Conservation (phyloP, 2,888 invertebrate genomes). For the Dryocosmus kuriphilus region DNA sequence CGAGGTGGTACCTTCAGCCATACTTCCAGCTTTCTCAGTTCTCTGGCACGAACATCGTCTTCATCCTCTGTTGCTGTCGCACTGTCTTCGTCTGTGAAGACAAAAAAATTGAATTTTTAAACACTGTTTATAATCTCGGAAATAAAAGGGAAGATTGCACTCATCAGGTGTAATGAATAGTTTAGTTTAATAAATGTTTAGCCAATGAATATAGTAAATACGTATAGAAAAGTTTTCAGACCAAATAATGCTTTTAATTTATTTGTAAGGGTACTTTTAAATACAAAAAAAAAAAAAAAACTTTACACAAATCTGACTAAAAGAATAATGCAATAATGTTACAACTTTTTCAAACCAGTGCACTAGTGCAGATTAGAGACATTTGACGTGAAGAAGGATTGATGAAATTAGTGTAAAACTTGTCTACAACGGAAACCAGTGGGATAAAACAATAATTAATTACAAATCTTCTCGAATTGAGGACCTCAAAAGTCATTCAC, state of each 20-base stretch:
- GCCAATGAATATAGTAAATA: background rate
- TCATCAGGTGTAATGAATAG: background rate
- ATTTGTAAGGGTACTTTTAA: background rate
- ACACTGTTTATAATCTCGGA: background rate
- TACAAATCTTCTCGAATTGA: background rate
- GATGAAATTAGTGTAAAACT: background rate
- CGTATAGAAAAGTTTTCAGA: background rate
- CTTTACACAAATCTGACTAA: background rate
- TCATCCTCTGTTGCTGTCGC: constrained; percentile 88
- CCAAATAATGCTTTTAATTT: background rate
- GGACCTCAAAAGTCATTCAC: background rate
- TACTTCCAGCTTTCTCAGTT: constrained; percentile 84
- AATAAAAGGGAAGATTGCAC: background rate
- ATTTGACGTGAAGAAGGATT: background rate
- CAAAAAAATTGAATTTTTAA: constrained; percentile 49
- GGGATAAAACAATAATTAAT: background rate
- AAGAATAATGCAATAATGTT: background rate
- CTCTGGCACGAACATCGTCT: constrained; percentile 84
- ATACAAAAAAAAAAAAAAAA: background rate
- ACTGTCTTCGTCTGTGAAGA: constrained; percentile 80
- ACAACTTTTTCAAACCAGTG: background rate
- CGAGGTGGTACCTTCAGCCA: constrained; percentile 82
- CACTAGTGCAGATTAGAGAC: background rate
- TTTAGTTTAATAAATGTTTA: background rate
- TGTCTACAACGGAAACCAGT: constrained; percentile 9